Base-by-base conservation (phyloP, 2,113 vertebrate genomes). In the Gorsachius goisagi region DNA sequence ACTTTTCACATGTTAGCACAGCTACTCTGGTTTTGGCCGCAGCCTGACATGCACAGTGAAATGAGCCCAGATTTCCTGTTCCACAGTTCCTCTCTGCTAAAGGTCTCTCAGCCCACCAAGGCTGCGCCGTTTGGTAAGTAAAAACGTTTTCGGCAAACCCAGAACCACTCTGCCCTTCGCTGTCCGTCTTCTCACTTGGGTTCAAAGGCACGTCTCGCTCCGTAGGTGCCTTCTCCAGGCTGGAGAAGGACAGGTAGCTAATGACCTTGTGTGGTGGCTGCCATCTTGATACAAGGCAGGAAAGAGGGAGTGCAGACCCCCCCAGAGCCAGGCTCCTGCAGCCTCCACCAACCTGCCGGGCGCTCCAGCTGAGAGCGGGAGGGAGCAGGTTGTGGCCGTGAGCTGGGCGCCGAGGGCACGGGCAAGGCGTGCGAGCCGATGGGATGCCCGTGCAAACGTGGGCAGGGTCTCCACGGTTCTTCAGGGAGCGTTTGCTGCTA, bases 1-100 rank as follows among this genome's bases (percentile, higher is more conserved):
- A 85, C 64, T 94, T 90, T 76, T 91, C 87, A 73, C 91, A 91
- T 66, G 89, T 92, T 69, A 91, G 58, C 73, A 58, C 90, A 93
- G 66, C 52, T 93, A 73, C 66, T 85, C 56, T 63, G 71, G 55
- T 91, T 89, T 93, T 90, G 74, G 78, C 77, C 41, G 3, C 88
- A 76, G 66, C 35, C 66, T 76, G 87, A 85, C 26, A 53, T 1
- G 45, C 27, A 64, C 53, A 69, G 88, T 0, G 0, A 77, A 85
- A 90, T 2, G 21, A 92, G 37, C 59, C 72, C 89, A 94, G 52
- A 76, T 76, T 93, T 97, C 94, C 94, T 88, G 66, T 71, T 80
- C 66, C 86, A 85, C 52, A 69, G 87, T 67, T 94, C 89, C 94
- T 83, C 79, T 77, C 76, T 60, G 47, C 60, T 81, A 63, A 73